phyloP scores from a whole-genome alignment of 1,140 invertebrate species.

The Gonioctena quinquepunctata region DNA sequence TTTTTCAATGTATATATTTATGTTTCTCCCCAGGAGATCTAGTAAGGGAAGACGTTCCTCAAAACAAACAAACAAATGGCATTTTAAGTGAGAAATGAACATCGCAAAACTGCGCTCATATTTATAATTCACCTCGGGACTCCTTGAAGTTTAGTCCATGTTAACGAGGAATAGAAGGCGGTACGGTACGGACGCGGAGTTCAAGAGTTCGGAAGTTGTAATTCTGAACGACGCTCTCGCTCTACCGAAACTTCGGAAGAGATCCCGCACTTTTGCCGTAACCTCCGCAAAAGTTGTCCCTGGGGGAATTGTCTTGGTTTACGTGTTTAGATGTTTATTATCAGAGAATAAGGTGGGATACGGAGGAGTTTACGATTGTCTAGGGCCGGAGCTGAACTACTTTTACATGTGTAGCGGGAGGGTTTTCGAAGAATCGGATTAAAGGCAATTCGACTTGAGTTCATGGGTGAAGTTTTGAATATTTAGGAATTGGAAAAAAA shows the following conservation, averaged over 20 bases:
- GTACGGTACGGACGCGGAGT: conserved; percentile 11
- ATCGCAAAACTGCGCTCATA: no score
- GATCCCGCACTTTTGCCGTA: conserved; percentile 27
- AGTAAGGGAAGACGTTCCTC: no score
- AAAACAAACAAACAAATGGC: no score
- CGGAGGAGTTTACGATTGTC: background rate
- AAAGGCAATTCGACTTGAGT: no score
- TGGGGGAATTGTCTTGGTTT: conserved; percentile 33
- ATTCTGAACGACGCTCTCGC: background rate
- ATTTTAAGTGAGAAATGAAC: no score
- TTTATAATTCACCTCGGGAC: conserved; percentile 25
- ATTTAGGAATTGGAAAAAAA: no score
- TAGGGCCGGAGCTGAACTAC: background rate
- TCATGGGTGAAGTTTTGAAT: no score
- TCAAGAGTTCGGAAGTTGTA: conserved; percentile 12
- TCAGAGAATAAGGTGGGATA: conserved; percentile 9
- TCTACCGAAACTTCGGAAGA: conserved; percentile 7
- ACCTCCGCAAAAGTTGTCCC: conserved; percentile 28
- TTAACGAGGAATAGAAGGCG: conserved; percentile 26
- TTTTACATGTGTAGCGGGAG: conserved; percentile 8
- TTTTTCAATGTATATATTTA: no score
- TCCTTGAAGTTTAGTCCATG: conserved; percentile 20
- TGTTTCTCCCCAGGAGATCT: no score
- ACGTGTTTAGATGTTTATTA: conserved; percentile 33
- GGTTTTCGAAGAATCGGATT: background rate